Evolutionary conservation across 2,888 invertebrate species (phyloP).

Genomic region (Megamerina dolium): DNA sequence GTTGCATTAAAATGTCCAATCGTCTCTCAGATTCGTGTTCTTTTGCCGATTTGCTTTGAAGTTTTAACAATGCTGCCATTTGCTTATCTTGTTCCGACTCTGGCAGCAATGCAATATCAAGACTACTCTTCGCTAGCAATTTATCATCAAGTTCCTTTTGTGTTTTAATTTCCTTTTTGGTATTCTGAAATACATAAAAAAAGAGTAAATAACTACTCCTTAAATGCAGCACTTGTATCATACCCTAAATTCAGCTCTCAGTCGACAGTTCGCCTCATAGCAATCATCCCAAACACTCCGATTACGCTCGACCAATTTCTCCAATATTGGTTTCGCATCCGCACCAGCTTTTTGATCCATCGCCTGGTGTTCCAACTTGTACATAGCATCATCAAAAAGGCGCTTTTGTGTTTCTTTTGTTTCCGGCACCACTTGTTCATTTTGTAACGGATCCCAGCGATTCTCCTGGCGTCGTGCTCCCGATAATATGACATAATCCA

Average conservation of each 20-base stretch:
- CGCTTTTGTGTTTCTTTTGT: slow-evolving; percentile 86
- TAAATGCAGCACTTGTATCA: slow-evolving; percentile 27
- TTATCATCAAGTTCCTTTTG: slow-evolving; percentile 62
- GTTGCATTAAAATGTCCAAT: slow-evolving; percentile 53
- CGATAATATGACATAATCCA: slow-evolving; percentile 92
- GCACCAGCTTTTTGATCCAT: slow-evolving; percentile 70
- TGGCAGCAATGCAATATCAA: slow-evolving; percentile 70
- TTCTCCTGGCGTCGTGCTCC: slow-evolving; percentile 96
- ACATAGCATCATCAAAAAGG: slow-evolving; percentile 96
- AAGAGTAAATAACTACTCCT: not conserved
- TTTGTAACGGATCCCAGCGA: slow-evolving; percentile 94
- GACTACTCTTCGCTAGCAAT: slow-evolving; percentile 67
- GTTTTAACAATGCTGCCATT: slow-evolving; percentile 68
- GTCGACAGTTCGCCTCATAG: slow-evolving; percentile 80
- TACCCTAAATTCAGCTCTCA: slow-evolving; percentile 83
- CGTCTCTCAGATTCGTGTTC: slow-evolving; percentile 54
- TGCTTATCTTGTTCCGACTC: slow-evolving; percentile 76
- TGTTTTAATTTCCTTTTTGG: slow-evolving; percentile 69
- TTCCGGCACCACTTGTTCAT: slow-evolving; percentile 88
- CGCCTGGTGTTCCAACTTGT: slow-evolving; percentile 86
- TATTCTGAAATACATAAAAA: slow-evolving; percentile 51
- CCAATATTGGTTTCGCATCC: slow-evolving; percentile 65
- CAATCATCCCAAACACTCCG: slow-evolving; percentile 85
- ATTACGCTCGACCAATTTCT: slow-evolving; percentile 69
- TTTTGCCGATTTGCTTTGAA: slow-evolving; percentile 60